A percentile compares a stretch with the other conserved stretches of the same genome.
phyloP scores from a whole-genome alignment of 2,113 vertebrate genomes.

The Siniperca knerii region DNA sequence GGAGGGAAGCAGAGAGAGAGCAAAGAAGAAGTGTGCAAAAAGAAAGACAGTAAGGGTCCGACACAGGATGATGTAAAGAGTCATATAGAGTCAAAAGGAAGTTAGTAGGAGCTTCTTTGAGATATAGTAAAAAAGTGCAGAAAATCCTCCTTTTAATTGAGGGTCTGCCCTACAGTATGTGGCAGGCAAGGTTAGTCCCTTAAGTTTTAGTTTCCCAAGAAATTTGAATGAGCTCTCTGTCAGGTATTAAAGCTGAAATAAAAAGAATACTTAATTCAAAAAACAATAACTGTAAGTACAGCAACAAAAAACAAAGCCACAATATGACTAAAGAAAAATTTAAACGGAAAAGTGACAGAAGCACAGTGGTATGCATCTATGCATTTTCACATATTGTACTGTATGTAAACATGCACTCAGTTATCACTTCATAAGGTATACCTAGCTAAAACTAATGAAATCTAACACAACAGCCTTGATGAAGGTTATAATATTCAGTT shows the following conservation, averaged over 20 bases:
- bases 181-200: slow-evolving; percentile 7
- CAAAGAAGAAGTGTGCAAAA: background rate
- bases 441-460: background rate
- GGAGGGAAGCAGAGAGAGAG: background rate
- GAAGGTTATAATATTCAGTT: background rate
- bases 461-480: background rate
- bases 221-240: slow-evolving; percentile 24
- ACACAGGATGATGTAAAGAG: slow-evolving; percentile 28
- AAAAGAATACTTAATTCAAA: slow-evolving; percentile 6
- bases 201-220: slow-evolving; percentile 4
- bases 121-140: slow-evolving; percentile 4
- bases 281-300: background rate
- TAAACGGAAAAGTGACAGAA: background rate
- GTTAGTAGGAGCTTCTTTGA: background rate
- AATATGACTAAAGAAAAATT: background rate
- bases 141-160: slow-evolving; percentile 32
- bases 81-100: background rate
- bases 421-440: background rate
- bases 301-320: background rate
- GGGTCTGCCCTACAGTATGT: slow-evolving; percentile 13
- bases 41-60: background rate
- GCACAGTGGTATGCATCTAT: background rate
- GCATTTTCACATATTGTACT: background rate
- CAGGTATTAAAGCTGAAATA: background rate
- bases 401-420: no score